These are phyloP conservation scores for Megathymus violae DNA, from an alignment of 1,140 invertebrate genomes.

Conservation along the genomic window DNA sequence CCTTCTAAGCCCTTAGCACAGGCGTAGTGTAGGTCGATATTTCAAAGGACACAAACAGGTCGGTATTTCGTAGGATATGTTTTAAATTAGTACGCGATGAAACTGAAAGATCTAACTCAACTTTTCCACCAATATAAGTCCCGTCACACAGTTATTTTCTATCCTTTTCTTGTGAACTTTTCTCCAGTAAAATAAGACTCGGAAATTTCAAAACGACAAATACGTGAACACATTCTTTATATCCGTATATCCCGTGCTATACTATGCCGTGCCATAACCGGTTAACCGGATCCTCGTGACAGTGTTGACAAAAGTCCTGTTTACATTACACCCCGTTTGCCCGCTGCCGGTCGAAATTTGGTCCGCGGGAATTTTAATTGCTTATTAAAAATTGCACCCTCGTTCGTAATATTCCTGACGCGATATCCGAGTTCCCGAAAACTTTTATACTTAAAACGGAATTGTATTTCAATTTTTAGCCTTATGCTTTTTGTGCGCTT, in stretches of 20 bases:
- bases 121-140: no score
- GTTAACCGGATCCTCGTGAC: conserved; percentile 17
- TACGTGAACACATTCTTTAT: neutral
- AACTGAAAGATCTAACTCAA: no score
- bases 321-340: conserved; percentile 22
- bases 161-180: no score
- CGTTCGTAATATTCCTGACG: conserved; percentile 7
- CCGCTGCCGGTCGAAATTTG: conserved; percentile 12
- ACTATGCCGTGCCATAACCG: neutral
- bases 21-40: no score
- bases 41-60: no score
- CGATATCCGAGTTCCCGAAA: conserved; percentile 10
- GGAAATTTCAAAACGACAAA: neutral
- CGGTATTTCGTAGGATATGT: no score
- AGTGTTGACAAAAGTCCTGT: conserved; percentile 27
- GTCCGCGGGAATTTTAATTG: conserved; percentile 22
- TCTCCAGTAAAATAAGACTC: no score
- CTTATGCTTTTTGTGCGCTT: conserved; percentile 6
- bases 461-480: conserved; percentile 18
- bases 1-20: no score
- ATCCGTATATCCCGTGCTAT: conserved; percentile 5
- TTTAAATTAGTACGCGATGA: no score
- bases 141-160: no score
- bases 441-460: conserved; percentile 15
- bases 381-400: conserved; percentile 27